Evolutionary conservation across 2,113 vertebrate genomes (phyloP).

Genomic region (Coracopsis vasa): DNA sequence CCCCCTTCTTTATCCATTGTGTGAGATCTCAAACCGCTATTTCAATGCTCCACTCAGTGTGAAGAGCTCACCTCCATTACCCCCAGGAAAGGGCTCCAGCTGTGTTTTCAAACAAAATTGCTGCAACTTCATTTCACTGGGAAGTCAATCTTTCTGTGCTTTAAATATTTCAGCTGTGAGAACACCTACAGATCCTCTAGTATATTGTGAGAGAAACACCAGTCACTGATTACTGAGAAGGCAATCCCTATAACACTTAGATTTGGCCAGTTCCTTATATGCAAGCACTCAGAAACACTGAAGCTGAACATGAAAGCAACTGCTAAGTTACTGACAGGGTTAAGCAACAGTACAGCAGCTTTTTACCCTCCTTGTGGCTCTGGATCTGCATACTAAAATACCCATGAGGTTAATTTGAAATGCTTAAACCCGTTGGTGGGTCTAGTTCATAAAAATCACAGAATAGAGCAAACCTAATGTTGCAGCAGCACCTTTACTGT

Average conservation of each 20-base stretch:
- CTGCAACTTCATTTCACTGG: background rate
- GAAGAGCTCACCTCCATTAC: background rate
- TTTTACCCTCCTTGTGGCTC: background rate
- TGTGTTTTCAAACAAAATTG: conserved; percentile 23
- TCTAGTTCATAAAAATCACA: background rate
- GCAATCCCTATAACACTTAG: background rate
- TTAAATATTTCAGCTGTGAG: conserved; percentile 3
- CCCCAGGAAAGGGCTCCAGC: background rate
- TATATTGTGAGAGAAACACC: background rate
- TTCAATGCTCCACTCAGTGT: background rate
- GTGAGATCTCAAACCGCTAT: background rate
- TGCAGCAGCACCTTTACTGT: background rate
- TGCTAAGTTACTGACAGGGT: background rate
- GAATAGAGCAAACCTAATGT: background rate
- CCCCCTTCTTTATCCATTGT: background rate
- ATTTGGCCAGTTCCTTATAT: background rate
- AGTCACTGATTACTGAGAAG: background rate
- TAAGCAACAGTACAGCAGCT: background rate
- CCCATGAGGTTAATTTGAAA: background rate
- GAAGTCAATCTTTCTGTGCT: background rate
- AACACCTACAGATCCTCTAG: background rate
- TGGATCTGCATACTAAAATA: background rate
- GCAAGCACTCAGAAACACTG: background rate
- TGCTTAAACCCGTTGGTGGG: background rate
- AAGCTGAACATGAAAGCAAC: background rate